Conservation (phyloP, 2,888 invertebrate genomes). For the Cordilura impudica region DNA sequence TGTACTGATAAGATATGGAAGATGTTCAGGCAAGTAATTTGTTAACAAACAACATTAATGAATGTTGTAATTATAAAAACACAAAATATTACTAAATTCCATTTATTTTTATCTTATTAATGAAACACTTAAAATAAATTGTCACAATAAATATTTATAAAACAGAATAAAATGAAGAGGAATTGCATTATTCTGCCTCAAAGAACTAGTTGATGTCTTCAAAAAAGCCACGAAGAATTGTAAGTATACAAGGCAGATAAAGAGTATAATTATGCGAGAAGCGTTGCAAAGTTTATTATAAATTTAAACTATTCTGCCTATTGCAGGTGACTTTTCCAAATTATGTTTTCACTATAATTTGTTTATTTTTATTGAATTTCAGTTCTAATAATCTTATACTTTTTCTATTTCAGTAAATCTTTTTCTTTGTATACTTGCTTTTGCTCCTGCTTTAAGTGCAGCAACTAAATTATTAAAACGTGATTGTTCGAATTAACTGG, state of each 20-base stretch:
- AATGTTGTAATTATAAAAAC: too few relatives aligned
- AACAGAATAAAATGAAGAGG: background rate
- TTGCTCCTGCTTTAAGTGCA: background rate
- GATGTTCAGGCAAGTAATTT: too few relatives aligned
- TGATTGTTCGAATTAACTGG: background rate
- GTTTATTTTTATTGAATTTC: background rate
- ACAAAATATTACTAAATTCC: background rate
- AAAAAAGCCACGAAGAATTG: background rate
- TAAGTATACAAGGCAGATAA: background rate
- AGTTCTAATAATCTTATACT: background rate
- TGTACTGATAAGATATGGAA: too few relatives aligned
- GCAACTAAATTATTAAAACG: background rate
- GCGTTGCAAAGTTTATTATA: background rate
- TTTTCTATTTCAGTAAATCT: slow-evolving; percentile 42
- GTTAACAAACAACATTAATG: too few relatives aligned
- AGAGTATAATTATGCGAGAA: background rate
- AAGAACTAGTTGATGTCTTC: background rate
- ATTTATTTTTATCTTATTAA: background rate
- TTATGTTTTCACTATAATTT: too few relatives aligned
- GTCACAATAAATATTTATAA: background rate
- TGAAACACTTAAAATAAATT: background rate
- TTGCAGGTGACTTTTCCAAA: too few relatives aligned
- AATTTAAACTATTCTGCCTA: too few relatives aligned
- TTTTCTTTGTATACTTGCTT: background rate
- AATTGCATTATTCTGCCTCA: background rate